phyloP scores from a whole-genome alignment of 2,113 vertebrate genomes.

The Platysternon megacephalum region DNA sequence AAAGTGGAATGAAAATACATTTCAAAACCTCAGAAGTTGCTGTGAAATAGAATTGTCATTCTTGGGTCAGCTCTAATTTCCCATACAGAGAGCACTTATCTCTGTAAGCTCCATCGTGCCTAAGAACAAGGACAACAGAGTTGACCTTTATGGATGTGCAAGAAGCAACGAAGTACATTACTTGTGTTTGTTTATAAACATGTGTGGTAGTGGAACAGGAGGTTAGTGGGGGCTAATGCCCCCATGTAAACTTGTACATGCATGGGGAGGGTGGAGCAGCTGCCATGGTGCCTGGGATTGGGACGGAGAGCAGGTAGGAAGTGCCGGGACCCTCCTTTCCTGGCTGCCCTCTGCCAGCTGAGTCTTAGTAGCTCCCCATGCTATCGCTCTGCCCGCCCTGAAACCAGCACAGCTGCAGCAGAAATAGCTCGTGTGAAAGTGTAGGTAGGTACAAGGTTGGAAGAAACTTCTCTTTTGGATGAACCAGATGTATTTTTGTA shows the following conservation, averaged over 20 bases:
- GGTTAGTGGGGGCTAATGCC: not conserved
- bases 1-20: not conserved
- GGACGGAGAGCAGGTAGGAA: not conserved
- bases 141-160: not conserved
- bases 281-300: not conserved
- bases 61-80: not conserved
- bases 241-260: not conserved
- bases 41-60: not conserved
- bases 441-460: conserved; percentile 23
- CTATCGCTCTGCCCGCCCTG: not conserved
- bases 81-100: not conserved
- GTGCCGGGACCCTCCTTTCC: not conserved
- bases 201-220: not conserved
- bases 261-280: too few species aligned
- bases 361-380: not conserved
- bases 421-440: not conserved
- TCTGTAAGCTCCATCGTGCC: not conserved
- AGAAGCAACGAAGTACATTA: not conserved
- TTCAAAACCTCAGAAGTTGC: not conserved
- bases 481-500: not conserved
- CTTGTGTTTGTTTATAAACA: not conserved
- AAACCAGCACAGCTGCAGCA: not conserved
- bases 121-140: not conserved
- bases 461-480: not conserved
- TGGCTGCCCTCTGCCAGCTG: too few species aligned